Percentiles rank a stretch among this genome's conserved stretches.
Conservation (phyloP, 2,113 vertebrate species). For the Sapayoa aenigma region DNA sequence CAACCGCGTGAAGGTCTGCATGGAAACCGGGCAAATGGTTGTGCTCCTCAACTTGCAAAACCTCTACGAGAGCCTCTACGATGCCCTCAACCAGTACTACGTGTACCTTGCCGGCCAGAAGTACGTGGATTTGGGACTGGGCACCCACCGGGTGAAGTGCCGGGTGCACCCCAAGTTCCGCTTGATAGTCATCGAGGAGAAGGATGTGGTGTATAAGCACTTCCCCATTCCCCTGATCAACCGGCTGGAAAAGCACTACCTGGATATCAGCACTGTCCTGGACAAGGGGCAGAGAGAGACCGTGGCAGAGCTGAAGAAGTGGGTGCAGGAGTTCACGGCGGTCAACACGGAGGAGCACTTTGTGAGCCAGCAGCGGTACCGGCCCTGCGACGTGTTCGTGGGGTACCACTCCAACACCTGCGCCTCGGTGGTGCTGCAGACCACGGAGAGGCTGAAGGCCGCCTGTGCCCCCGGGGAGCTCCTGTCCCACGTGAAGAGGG, state of each 20-base stretch:
- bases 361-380: slow-evolving; percentile 66
- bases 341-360: slow-evolving; percentile 14
- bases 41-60: slow-evolving; percentile 94
- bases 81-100: slow-evolving; percentile 96
- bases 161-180: slow-evolving; percentile 88
- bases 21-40: slow-evolving; percentile 91
- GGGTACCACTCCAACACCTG: slow-evolving; percentile 90
- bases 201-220: slow-evolving; percentile 85
- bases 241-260: slow-evolving; percentile 95
- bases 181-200: slow-evolving; percentile 93
- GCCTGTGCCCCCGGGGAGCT: neutral
- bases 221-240: slow-evolving; percentile 96
- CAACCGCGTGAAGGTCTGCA: slow-evolving; percentile 94
- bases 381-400: slow-evolving; percentile 84
- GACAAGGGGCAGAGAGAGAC: slow-evolving; percentile 72
- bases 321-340: slow-evolving; percentile 76
- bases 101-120: slow-evolving; percentile 92
- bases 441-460: slow-evolving; percentile 58
- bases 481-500: slow-evolving; percentile 20
- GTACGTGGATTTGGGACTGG: slow-evolving; percentile 93
- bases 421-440: slow-evolving; percentile 87
- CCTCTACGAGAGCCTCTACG: slow-evolving; percentile 96
- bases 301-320: slow-evolving; percentile 75
- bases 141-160: slow-evolving; percentile 95
- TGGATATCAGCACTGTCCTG: slow-evolving; percentile 87